Base-by-base conservation (phyloP, 2,888 invertebrate genomes). In the Bembecia ichneumoniformis region DNA sequence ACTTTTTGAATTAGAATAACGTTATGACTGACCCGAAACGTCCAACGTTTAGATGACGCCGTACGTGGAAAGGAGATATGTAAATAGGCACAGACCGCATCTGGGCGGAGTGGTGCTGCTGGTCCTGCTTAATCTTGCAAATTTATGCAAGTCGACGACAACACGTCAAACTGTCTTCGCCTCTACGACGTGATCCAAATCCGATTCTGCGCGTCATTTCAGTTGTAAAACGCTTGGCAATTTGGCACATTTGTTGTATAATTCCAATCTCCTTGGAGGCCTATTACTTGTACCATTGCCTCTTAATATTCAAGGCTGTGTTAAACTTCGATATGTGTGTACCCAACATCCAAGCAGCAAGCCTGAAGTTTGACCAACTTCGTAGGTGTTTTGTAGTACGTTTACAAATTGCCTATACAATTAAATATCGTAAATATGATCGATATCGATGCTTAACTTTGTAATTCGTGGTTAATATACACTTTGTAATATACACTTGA, bases 81-180 rank as follows among this genome's bases (percentile, higher is more conserved):
- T 76, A 78, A 82, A 79, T 78, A 73, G 57, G 64, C 59, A 63
- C 61, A 66, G 64, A 69, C 72, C 71, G 65, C 72, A 69, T 68
- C 71, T 67, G 67, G 67, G 58, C 55, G 59, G 51, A 28, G 28
- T 28, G 48, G 54, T 54, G 64, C 63, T 62, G 56, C 62, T 65
- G 71, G 64, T 60, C 59, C 75, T 70, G 71, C 68, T 84, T 84
- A 82, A 79, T 81, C 79, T 82, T 83, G 84, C 80, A 84, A 86
- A 86, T 84, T 81, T 86, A 86, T 86, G 84, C 84, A 81, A 86
- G 77, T 74, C 77, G 76, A 70, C 74, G 77, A 74, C 81, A 77
- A 74, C 81, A 79, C 77, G 80, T 82, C 83, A 82, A 79, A 79
- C 82, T 81, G 81, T 77, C 81, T 82, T 76, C 74, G 66, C 71